These are phyloP conservation scores for Euwallacea fornicatus DNA, from an alignment of 1,140 invertebrate genomes.

Conservation along the genomic window DNA sequence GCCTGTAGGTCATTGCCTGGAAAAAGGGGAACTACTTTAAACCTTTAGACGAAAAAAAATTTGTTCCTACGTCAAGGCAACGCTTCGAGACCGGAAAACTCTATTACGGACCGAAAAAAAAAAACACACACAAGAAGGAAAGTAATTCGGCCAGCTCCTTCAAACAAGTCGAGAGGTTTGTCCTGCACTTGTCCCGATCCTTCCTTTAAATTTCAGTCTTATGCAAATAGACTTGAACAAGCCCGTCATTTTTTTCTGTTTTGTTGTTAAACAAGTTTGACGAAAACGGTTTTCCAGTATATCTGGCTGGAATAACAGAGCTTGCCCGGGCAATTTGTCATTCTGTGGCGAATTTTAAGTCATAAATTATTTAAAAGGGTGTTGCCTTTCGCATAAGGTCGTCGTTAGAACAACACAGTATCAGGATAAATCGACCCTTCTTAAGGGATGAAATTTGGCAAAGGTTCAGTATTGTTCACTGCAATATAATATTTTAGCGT, in stretches of 20 bases:
- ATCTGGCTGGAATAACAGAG: background rate
- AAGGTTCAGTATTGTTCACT: no score
- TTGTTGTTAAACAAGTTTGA: constrained; percentile 1
- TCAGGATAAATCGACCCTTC: no score
- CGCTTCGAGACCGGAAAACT: no score
- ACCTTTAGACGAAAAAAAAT: no score
- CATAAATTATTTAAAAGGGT: constrained; percentile 5
- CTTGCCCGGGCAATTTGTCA: background rate
- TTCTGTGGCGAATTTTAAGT: constrained; percentile 1
- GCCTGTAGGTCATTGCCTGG: no score
- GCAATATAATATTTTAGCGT: no score
- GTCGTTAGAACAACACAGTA: background rate
- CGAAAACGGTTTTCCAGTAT: constrained; percentile 3
- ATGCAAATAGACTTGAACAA: constrained; percentile 3
- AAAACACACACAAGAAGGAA: background rate
- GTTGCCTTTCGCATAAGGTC: background rate
- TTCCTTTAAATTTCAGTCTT: background rate
- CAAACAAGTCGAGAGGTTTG: background rate
- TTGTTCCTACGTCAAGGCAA: no score
- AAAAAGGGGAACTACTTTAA: no score
- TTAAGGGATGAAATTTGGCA: no score
- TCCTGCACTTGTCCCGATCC: constrained; percentile 5
- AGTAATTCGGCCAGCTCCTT: background rate
- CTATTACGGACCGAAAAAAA: background rate
- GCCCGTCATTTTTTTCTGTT: constrained; percentile 9